phyloP scores from a whole-genome alignment of 2,888 invertebrate genomes.

The Elaeidobius kamerunicus region DNA sequence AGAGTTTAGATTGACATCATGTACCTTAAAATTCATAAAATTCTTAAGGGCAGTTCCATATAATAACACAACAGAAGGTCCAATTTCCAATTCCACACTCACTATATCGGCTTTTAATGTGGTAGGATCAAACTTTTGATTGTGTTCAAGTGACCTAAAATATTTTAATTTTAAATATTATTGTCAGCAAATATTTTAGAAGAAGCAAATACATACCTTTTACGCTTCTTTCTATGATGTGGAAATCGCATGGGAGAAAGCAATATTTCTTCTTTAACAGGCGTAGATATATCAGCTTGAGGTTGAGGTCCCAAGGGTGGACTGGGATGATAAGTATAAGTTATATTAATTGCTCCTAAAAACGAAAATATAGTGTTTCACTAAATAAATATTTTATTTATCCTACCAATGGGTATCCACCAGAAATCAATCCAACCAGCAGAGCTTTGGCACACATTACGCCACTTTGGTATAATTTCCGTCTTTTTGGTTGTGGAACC shows the following conservation, averaged over 20 bases:
- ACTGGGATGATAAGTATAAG: slow-evolving; percentile 89
- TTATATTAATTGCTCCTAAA: slow-evolving; percentile 76
- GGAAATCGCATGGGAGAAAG: slow-evolving; percentile 91
- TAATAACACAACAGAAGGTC: slow-evolving; percentile 85
- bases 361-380: background rate
- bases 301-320: slow-evolving; percentile 85
- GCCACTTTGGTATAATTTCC: slow-evolving; percentile 67
- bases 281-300: slow-evolving; percentile 90
- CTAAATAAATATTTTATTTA: background rate
- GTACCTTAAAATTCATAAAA: slow-evolving; percentile 81
- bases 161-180: background rate
- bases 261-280: slow-evolving; percentile 90
- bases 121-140: slow-evolving; percentile 82
- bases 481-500: slow-evolving; percentile 56
- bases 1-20: no score
- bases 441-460: slow-evolving; percentile 68
- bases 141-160: slow-evolving; percentile 52
- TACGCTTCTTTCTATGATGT: slow-evolving; percentile 51
- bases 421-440: slow-evolving; percentile 94
- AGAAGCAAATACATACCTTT: slow-evolving; percentile 28
- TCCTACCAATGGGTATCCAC: slow-evolving; percentile 79
- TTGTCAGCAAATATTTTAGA: background rate
- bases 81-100: slow-evolving; percentile 89
- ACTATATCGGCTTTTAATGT: slow-evolving; percentile 85
- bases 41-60: slow-evolving; percentile 90